Base-by-base conservation (phyloP, 1,140 invertebrate species). In the Neodiprion fabricii region DNA sequence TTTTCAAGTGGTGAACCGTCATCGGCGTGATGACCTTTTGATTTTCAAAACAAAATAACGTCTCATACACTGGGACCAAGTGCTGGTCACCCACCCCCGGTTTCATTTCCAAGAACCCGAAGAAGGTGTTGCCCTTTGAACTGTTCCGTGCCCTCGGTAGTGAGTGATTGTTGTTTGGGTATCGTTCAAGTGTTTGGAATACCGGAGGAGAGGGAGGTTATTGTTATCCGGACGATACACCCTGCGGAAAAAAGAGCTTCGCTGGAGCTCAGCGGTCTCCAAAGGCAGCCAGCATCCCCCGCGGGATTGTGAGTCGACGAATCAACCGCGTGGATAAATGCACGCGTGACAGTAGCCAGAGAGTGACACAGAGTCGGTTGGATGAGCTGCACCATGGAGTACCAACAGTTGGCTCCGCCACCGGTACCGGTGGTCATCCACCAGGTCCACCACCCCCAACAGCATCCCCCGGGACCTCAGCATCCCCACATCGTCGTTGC, bases 391-490 rank as follows among this genome's bases (percentile, higher is more conserved):
- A 82, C 80, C 75, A 88, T 87, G 87, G 87, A 87, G 79, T 88
- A 88, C 73, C 87, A 88, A 80, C 87, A 88, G 80, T 85, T 88
- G 85, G 86, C 83, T 78, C 86, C 87, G 76, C 85, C 86, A 23
- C 81, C 85, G 79, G 82, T 85, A 75, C 82, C 85, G 67, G 83
- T 77, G 69, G 81, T 85, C 68, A 78, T 85, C 75, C 86, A 86
- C 79, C 81, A 83, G 75, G 73, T 81, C 69, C 84, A 83, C 69
- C 82, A 84, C 65, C 77, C 77, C 68, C 83, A 83, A 49, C 85
- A 85, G 67, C 83, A 81, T n/a, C 83, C 77, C 65, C 67, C 84
- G 84, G 53, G 84, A 85, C 77, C 86, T 83, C 53, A 61, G 53
- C 53, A 61, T 23, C 68, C 68, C 21, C 68, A 87, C 66, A 84